phyloP scores from a whole-genome alignment of 2,113 vertebrate species.

The Tor tambroides region DNA sequence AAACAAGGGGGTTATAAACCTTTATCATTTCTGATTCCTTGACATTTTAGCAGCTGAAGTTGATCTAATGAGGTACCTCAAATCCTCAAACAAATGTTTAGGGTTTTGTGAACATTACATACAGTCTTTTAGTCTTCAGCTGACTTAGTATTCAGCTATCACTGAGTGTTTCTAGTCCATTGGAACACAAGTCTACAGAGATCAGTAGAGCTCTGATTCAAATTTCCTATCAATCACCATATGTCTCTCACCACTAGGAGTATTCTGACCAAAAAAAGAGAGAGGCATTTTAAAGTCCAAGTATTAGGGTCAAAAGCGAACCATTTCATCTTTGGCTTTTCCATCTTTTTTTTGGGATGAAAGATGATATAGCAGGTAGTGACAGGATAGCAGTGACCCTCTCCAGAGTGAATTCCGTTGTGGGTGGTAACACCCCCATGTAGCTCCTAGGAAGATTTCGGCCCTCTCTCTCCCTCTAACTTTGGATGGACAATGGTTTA shows the following conservation, averaged over 20 bases:
- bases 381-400: constrained; percentile 61
- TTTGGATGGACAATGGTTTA: constrained; percentile 44
- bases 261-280: constrained; percentile 12
- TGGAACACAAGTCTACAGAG: background rate
- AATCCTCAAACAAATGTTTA: background rate
- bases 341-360: constrained; percentile 30
- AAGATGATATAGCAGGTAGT: constrained; percentile 58
- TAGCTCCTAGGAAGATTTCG: constrained; percentile 45
- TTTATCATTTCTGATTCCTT: background rate
- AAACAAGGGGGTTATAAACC: background rate
- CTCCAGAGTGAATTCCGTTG: constrained; percentile 54
- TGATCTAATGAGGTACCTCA: background rate
- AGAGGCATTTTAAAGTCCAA: constrained; percentile 43
- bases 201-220: constrained; percentile 39
- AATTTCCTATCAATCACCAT: constrained; percentile 50
- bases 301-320: constrained; percentile 42
- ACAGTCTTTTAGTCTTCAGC: background rate
- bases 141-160: background rate
- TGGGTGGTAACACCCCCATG: constrained; percentile 44
- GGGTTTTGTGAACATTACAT: background rate
- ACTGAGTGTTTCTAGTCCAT: background rate
- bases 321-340: constrained; percentile 54
- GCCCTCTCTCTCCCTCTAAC: background rate
- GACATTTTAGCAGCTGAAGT: background rate
- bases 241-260: constrained; percentile 45